Conservation (phyloP, 2,888 invertebrate genomes). For the Lymantria monacha region DNA sequence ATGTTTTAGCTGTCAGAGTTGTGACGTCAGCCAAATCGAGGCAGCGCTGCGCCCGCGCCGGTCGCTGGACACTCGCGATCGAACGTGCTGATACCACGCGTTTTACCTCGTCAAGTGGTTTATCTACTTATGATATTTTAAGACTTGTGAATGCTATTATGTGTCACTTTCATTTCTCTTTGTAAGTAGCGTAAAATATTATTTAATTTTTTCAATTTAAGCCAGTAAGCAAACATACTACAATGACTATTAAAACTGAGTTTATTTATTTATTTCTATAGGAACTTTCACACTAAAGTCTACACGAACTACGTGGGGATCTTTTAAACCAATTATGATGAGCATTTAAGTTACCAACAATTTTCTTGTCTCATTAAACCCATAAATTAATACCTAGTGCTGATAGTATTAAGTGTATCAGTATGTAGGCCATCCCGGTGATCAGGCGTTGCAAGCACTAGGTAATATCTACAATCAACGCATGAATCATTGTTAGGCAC, state of each 20-base stretch:
- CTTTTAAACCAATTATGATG: no score
- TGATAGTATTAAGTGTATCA: no score
- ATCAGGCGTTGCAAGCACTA: no score
- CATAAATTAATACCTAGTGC: no score
- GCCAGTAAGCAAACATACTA: not conserved
- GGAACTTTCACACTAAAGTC: no score
- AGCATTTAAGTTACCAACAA: no score
- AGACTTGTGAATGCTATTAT: slow-evolving; percentile 17
- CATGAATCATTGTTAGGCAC: no score
- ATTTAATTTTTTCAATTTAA: not conserved
- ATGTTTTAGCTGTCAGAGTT: slow-evolving; percentile 79
- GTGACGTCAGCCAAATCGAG: slow-evolving; percentile 78
- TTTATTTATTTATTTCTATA: not conserved
- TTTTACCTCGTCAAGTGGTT: slow-evolving; percentile 38
- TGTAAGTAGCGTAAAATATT: not conserved
- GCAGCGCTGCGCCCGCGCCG: slow-evolving; percentile 51
- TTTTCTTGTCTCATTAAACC: no score
- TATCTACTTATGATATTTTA: slow-evolving; percentile 26
- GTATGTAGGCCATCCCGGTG: no score
- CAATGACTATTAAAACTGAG: not conserved
- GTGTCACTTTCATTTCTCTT: slow-evolving; percentile 11
- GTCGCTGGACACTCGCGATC: slow-evolving; percentile 52
- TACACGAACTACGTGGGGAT: no score
- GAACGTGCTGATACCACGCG: slow-evolving; percentile 52
- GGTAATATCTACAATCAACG: no score